Conservation (phyloP, 2,797 vertebrate species). For the Monodelphis domestica region DNA sequence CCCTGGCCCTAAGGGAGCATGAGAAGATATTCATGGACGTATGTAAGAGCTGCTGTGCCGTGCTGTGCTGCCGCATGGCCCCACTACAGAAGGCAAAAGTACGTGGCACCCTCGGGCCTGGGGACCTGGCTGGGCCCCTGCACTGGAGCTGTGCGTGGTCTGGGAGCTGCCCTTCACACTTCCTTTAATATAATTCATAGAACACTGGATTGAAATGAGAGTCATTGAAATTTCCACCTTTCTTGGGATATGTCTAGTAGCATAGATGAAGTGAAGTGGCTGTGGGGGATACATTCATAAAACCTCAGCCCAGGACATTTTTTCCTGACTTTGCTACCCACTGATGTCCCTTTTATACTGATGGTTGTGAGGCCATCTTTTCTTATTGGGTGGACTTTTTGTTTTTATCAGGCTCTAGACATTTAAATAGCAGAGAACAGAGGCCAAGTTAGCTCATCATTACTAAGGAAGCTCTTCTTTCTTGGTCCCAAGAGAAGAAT, state of each 20-base stretch:
- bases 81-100: conserved; percentile 99
- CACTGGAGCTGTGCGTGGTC: too few species aligned
- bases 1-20: conserved; percentile 95
- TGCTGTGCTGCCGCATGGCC: conserved; percentile 98
- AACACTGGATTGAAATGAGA: not conserved
- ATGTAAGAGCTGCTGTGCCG: conserved; percentile 95
- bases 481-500: not conserved
- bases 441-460: not conserved
- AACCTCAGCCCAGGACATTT: not conserved
- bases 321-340: not conserved
- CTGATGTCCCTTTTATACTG: not conserved
- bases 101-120: conserved; percentile 44
- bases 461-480: not conserved
- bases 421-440: not conserved
- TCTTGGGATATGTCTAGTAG: not conserved
- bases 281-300: not conserved
- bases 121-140: not conserved
- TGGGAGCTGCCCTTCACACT: too few species aligned
- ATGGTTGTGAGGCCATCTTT: not conserved
- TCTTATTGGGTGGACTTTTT: not conserved
- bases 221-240: not conserved
- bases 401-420: not conserved
- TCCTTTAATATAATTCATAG: not conserved
- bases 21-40: conserved; percentile 99
- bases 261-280: not conserved